Evolutionary conservation across 1,140 invertebrate genomes (phyloP).

Genomic region (Trinorchestia longiramus): DNA sequence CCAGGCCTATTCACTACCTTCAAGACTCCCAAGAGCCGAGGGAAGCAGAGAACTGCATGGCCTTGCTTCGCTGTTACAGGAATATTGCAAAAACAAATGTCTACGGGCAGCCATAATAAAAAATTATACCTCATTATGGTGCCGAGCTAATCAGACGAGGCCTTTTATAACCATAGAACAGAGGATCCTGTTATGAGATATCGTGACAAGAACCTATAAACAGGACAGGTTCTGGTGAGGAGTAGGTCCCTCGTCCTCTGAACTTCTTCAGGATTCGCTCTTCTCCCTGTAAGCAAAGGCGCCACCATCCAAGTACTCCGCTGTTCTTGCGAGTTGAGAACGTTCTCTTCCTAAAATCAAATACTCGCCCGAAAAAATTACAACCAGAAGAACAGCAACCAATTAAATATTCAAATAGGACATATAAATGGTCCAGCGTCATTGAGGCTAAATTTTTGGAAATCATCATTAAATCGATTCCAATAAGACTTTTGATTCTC

Average conservation of each 20-base stretch:
- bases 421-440: not conserved
- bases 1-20: not conserved
- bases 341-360: not conserved
- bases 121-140: slow-evolving; percentile 29
- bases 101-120: slow-evolving; percentile 13
- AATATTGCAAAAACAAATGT: not conserved
- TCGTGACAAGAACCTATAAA: slow-evolving; percentile 19
- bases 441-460: not conserved
- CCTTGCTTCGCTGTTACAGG: not conserved
- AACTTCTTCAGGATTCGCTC: not conserved
- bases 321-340: not conserved
- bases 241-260: not conserved
- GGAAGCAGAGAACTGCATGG: not conserved
- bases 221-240: not conserved
- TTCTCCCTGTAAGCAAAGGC: not conserved
- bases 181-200: not conserved
- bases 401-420: not conserved
- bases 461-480: not conserved
- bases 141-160: not conserved
- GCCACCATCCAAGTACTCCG: not conserved
- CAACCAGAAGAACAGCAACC: not conserved
- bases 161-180: slow-evolving; percentile 21
- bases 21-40: not conserved
- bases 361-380: not conserved
- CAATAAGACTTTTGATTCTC: not conserved